Base-by-base conservation (phyloP, 2,113 vertebrate species). In the Apteryx mantelli region DNA sequence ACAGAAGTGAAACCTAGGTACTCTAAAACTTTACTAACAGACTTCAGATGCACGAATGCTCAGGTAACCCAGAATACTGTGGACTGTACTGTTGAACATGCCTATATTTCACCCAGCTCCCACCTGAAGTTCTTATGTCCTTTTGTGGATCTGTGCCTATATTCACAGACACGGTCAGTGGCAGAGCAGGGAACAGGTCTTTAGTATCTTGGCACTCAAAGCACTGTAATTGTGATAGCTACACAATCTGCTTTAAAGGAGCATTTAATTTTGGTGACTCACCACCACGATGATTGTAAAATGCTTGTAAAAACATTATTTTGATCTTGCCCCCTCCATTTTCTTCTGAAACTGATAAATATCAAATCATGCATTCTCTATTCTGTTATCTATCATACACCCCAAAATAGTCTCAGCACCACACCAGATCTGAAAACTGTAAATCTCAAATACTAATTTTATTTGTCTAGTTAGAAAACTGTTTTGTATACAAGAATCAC, bases 381-480 rank as follows among this genome's bases (percentile, higher is more conserved):
- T 52, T 92, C 75, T 96, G 48, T 91, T 71, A 89, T 17, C 56
- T 68, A 11, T 65, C 60, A 82, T 0, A 90, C 48, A 58, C 44
- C 77, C 90, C 48, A 85, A 91, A 79, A 83, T 34, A 66, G 92
- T 74, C 40, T 77, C 24, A 89, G 65, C 74, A 21, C 64, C 89
- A 25, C 3, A 79, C 24, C 44, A 61, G 48, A 86, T 80, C 42
- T 52, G 28, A 0, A 84, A 86, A 28, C 76, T 88, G 30, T 53
- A 86, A 75, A 95, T 82, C 58, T 58, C 70, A 89, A 90, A 92
- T 63, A 93, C 42, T 83, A 10, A 77, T 93, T 91, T 93, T 88
- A 68, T 71, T 83, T 64, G 52, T 73, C 14, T 38, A 77, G n/a
- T 66, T 91, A 7, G 0, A 95, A 95, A 96, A 88, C 7, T 71